These are phyloP conservation scores for Istiophorus platypterus DNA, from an alignment of 2,113 vertebrate genomes.

Conservation along the genomic window DNA sequence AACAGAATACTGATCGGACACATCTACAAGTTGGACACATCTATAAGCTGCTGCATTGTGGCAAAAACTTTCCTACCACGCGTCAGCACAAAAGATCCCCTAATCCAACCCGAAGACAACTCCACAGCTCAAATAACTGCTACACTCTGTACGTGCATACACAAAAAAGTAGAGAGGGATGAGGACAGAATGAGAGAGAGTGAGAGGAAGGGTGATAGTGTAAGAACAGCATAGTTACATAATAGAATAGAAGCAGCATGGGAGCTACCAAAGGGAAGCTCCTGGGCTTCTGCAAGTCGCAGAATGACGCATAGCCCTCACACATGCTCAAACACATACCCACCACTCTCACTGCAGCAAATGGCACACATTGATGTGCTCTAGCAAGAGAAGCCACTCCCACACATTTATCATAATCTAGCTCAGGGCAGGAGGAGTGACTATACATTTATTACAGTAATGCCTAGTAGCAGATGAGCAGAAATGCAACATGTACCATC, in stretches of 20 bases:
- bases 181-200: slow-evolving; percentile 14
- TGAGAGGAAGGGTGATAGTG: slow-evolving; percentile 46
- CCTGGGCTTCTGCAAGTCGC: slow-evolving; percentile 73
- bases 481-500: slow-evolving; percentile 45
- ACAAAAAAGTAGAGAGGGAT: slow-evolving; percentile 41
- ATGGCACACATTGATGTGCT: slow-evolving; percentile 50
- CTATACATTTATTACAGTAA: slow-evolving; percentile 40
- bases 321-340: slow-evolving; percentile 37
- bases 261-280: slow-evolving; percentile 75
- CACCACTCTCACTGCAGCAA: slow-evolving; percentile 59
- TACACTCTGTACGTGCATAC: slow-evolving; percentile 17
- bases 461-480: slow-evolving; percentile 29
- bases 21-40: background rate
- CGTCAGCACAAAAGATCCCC: slow-evolving; percentile 43
- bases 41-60: slow-evolving; percentile 39
- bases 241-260: slow-evolving; percentile 72
- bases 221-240: slow-evolving; percentile 73
- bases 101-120: slow-evolving; percentile 32
- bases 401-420: slow-evolving; percentile 53
- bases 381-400: slow-evolving; percentile 53
- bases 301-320: slow-evolving; percentile 74
- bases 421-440: slow-evolving; percentile 31
- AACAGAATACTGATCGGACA: slow-evolving; percentile 46
- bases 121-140: slow-evolving; percentile 15
- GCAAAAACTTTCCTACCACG: slow-evolving; percentile 11